Evolutionary conservation across 2,888 invertebrate genomes (phyloP).

Genomic region (Cyaniris semiargus): DNA sequence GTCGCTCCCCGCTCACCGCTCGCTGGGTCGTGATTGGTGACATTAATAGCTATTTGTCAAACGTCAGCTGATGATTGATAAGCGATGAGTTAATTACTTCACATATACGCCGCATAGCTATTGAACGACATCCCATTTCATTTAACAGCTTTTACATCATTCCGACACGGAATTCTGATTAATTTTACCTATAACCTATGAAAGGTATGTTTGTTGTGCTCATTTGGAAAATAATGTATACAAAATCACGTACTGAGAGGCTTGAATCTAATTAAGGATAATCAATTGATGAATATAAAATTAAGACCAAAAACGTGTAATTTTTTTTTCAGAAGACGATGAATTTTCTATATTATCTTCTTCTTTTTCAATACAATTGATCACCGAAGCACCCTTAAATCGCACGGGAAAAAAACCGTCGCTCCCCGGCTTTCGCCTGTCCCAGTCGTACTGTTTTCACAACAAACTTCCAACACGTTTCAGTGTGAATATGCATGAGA

Average conservation of each 20-base stretch:
- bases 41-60: conserved; percentile 74
- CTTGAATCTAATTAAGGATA: background rate
- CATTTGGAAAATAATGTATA: background rate
- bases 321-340: too few species aligned
- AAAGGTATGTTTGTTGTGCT: background rate
- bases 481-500: conserved; percentile 24
- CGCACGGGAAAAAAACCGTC: background rate
- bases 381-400: background rate
- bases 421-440: background rate
- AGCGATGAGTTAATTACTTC: conserved; percentile 64
- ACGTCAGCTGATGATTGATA: conserved; percentile 60
- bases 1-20: conserved; percentile 40
- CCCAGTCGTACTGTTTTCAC: conserved; percentile 4
- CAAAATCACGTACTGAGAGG: background rate
- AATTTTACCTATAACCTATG: background rate
- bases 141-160: conserved; percentile 5
- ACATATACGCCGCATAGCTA: conserved; percentile 35
- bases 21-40: conserved; percentile 54
- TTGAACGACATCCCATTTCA: conserved; percentile 8
- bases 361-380: background rate
- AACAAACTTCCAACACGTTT: conserved; percentile 28
- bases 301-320: background rate
- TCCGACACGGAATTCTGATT: conserved; percentile 3
- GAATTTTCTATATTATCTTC: too few species aligned
- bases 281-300: background rate